Percentiles rank a stretch among this genome's conserved stretches.
These are phyloP conservation scores for Heterocephalus glaber DNA, from an alignment of 2,113 vertebrate species.

Conservation along the genomic window DNA sequence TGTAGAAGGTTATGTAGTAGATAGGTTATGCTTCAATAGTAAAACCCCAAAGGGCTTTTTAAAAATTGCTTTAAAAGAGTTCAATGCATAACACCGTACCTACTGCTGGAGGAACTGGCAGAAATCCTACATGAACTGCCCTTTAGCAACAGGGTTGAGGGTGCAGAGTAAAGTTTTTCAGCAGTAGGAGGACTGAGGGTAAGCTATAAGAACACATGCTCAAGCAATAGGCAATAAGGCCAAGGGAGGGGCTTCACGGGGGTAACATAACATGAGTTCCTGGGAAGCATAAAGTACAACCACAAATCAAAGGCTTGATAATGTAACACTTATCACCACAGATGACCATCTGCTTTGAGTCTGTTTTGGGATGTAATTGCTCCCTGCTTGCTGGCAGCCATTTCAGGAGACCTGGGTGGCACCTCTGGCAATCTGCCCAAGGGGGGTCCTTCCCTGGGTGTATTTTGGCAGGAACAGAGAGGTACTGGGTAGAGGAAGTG, in stretches of 20 bases:
- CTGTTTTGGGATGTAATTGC: background rate
- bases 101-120: background rate
- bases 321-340: background rate
- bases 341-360: constrained; percentile 65
- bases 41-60: constrained; percentile 2
- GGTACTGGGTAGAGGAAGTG: constrained; percentile 53
- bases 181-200: too few relatives aligned
- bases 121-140: background rate
- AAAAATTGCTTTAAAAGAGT: constrained; percentile 16
- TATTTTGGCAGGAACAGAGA: constrained; percentile 43
- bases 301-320: constrained; percentile 55
- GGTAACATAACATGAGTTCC: background rate
- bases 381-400: constrained; percentile 26
- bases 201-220: background rate
- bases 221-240: background rate
- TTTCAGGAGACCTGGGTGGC: constrained; percentile 45
- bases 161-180: background rate
- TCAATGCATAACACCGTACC: background rate
- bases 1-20: background rate
- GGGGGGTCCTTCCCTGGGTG: constrained; percentile 11
- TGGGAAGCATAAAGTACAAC: constrained; percentile 15
- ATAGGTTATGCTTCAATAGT: constrained; percentile 18
- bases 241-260: background rate
- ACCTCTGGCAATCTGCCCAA: constrained; percentile 49
- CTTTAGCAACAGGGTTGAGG: background rate